Percentiles rank a stretch among this genome's conserved stretches.
Conservation (phyloP, 2,113 vertebrate species). For the Psophia crepitans region DNA sequence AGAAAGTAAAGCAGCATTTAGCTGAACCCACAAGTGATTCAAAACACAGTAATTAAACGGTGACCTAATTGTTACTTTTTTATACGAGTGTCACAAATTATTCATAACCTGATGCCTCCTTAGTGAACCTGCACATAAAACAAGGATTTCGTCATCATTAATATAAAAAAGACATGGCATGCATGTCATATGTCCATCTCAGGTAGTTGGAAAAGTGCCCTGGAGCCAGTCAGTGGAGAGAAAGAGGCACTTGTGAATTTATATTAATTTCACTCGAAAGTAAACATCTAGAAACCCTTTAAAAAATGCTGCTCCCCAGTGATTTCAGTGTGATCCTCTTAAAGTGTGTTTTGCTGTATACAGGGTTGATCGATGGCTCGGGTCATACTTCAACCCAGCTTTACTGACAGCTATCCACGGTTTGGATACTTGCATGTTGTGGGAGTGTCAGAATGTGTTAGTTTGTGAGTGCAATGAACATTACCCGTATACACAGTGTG, state of each 20-base stretch:
- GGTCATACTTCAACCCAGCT: background rate
- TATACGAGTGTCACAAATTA: background rate
- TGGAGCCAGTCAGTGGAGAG: background rate
- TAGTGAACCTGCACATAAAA: background rate
- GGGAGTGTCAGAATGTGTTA: background rate
- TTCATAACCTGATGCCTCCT: background rate
- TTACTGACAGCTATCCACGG: background rate
- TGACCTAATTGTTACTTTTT: background rate
- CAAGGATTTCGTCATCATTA: background rate
- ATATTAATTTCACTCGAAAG: background rate
- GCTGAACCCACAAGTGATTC: background rate
- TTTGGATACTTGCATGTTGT: background rate
- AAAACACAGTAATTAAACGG: background rate
- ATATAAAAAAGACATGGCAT: background rate
- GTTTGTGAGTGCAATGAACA: background rate
- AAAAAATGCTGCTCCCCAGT: background rate
- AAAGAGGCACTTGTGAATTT: background rate
- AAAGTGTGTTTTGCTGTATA: background rate
- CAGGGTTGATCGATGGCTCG: background rate
- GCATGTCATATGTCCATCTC: background rate
- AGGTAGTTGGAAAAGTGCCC: background rate
- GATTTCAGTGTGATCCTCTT: background rate
- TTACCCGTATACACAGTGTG: slow-evolving; percentile 93
- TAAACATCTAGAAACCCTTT: background rate
- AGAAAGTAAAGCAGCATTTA: background rate